Evolutionary conservation across 2,888 invertebrate species (phyloP).

Genomic region (Hofmannophila pseudospretella): DNA sequence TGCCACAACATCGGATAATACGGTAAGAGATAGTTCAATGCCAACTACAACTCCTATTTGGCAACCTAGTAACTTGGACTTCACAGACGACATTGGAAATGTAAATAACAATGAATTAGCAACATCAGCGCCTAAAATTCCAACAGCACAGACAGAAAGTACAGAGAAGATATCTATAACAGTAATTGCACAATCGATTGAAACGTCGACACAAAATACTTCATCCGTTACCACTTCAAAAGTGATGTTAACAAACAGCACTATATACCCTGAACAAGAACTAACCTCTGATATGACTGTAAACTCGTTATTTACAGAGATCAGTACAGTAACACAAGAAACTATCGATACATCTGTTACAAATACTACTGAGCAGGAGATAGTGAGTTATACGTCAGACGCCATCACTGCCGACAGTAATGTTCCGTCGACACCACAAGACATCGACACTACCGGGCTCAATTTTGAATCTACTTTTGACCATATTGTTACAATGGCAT

Average conservation of each 20-base stretch:
- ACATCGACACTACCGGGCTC: slow-evolving; percentile 9
- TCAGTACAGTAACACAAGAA: neutral
- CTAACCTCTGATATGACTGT: neutral
- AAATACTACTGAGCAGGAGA: neutral
- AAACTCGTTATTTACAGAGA: neutral
- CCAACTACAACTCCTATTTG: neutral
- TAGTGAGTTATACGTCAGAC: too few relatives aligned
- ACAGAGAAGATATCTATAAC: too few relatives aligned
- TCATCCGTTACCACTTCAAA: neutral
- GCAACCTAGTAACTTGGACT: neutral
- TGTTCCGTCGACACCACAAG: slow-evolving; percentile 1
- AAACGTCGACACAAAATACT: neutral
- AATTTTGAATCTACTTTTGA: slow-evolving; percentile 15
- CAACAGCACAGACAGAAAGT: neutral
- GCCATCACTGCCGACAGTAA: neutral
- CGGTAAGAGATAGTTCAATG: neutral
- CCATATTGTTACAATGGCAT: slow-evolving; percentile 12
- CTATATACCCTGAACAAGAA: neutral
- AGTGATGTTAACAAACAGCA: neutral
- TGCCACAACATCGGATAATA: neutral
- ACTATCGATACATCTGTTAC: neutral
- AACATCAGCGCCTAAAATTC: too few relatives aligned
- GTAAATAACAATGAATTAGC: too few relatives aligned
- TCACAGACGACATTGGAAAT: neutral
- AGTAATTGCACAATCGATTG: neutral